Percentiles rank a stretch among this genome's conserved stretches.
Conservation (phyloP, 2,113 vertebrate species). For the Dipodomys spectabilis region DNA sequence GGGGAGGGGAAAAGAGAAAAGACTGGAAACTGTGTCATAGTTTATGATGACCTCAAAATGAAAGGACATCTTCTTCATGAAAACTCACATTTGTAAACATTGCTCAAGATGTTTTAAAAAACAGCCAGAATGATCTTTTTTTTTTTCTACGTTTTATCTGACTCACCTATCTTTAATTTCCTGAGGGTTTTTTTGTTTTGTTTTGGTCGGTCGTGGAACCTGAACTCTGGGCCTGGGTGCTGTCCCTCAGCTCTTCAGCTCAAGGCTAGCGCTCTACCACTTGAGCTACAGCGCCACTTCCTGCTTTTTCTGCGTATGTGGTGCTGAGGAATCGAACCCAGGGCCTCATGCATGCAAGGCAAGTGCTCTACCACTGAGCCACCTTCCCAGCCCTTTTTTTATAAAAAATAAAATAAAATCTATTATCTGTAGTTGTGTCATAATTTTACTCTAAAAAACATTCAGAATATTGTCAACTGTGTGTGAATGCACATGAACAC, state of each 20-base stretch:
- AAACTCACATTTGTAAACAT: not conserved
- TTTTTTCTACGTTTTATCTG: not conserved
- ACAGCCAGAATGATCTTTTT: not conserved
- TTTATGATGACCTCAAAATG: not conserved
- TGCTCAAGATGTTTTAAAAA: not conserved
- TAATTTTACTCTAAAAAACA: not conserved
- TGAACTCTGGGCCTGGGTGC: no score
- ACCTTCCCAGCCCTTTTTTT: no score
- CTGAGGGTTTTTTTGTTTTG: not conserved
- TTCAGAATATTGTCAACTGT: not conserved
- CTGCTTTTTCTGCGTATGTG: no score
- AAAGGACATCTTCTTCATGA: not conserved
- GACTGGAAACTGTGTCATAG: not conserved
- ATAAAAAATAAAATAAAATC: not conserved
- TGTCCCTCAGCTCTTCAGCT: no score
- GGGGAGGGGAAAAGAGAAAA: not conserved
- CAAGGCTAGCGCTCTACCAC: no score
- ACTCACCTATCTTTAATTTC: not conserved
- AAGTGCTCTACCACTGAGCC: no score
- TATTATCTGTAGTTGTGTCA: not conserved
- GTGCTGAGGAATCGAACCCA: no score
- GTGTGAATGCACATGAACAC: not conserved
- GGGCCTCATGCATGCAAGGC: no score
- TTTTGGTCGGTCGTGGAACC: no score
- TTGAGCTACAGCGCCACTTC: no score